A percentile compares a stretch with the other conserved stretches of the same genome.
Evolutionary conservation across 1,140 invertebrate species (phyloP).

Genomic region (Dysdera silvatica): DNA sequence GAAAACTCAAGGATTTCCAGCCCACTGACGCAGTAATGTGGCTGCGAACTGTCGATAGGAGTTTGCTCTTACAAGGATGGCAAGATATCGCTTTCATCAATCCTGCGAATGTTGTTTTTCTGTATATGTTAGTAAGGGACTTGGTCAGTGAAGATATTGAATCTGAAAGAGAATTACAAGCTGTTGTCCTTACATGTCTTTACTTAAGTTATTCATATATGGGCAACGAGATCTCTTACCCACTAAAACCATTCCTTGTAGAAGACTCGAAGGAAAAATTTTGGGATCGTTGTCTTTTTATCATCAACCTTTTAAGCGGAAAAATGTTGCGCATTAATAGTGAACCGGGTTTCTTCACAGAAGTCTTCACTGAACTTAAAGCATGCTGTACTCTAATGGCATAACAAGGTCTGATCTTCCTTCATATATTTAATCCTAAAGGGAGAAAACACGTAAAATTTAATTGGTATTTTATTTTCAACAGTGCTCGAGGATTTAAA

Average conservation of each 20-base stretch:
- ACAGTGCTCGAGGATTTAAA: too few species aligned
- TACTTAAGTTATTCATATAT: slow-evolving; percentile 93
- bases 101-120: slow-evolving; percentile 98
- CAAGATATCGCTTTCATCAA: slow-evolving; percentile 99
- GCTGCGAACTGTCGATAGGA: slow-evolving; percentile 91
- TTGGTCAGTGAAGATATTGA: slow-evolving; percentile 63
- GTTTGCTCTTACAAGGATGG: slow-evolving; percentile 93
- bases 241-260: slow-evolving; percentile 96
- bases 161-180: slow-evolving; percentile 82
- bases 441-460: too few species aligned
- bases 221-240: slow-evolving; percentile 98
- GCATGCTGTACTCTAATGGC: slow-evolving; percentile 49
- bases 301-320: slow-evolving; percentile 82
- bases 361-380: slow-evolving; percentile 97
- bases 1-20: slow-evolving; percentile 73
- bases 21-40: slow-evolving; percentile 86
- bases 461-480: too few species aligned
- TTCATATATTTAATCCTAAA: too few species aligned
- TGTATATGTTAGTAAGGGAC: slow-evolving; percentile 94
- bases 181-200: slow-evolving; percentile 91
- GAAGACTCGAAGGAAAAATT: slow-evolving; percentile 86
- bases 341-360: slow-evolving; percentile 95
- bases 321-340: slow-evolving; percentile 98
- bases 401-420: too few species aligned
- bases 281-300: slow-evolving; percentile 91